Conservation (phyloP, 2,113 vertebrate genomes). For the Cochlearius cochlearius region DNA sequence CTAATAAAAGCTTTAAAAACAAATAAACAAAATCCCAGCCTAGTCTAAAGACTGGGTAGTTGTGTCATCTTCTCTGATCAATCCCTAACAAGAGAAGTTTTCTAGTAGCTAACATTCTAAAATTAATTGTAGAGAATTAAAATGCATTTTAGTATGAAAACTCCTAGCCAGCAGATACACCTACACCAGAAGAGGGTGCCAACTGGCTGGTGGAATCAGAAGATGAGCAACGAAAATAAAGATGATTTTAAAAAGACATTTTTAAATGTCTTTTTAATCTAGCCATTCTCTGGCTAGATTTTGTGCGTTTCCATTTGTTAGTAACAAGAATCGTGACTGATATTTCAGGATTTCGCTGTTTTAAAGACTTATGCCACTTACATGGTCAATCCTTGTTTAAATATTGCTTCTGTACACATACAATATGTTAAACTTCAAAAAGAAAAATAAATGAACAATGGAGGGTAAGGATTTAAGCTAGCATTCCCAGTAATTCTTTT, state of each 20-base stretch:
- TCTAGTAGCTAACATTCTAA: background rate
- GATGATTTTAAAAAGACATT: background rate
- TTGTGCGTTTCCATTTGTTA: background rate
- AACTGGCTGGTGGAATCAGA: background rate
- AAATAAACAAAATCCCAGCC: background rate
- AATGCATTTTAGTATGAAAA: background rate
- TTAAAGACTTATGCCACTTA: background rate
- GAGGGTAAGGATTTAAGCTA: background rate
- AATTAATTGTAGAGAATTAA: background rate
- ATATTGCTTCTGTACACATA: background rate
- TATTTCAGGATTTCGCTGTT: background rate
- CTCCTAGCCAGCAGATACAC: background rate
- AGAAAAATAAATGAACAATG: background rate
- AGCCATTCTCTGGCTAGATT: background rate
- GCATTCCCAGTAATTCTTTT: background rate
- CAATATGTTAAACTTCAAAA: background rate
- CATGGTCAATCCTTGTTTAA: background rate
- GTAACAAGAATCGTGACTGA: background rate
- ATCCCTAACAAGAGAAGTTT: background rate
- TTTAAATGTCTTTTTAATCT: too few species aligned
- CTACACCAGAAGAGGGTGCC: background rate
- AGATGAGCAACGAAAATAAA: background rate
- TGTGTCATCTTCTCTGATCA: background rate
- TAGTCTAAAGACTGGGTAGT: background rate
- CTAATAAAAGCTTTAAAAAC: background rate